Conservation (phyloP, 2,113 vertebrate species). For the Sceloporus undulatus region DNA sequence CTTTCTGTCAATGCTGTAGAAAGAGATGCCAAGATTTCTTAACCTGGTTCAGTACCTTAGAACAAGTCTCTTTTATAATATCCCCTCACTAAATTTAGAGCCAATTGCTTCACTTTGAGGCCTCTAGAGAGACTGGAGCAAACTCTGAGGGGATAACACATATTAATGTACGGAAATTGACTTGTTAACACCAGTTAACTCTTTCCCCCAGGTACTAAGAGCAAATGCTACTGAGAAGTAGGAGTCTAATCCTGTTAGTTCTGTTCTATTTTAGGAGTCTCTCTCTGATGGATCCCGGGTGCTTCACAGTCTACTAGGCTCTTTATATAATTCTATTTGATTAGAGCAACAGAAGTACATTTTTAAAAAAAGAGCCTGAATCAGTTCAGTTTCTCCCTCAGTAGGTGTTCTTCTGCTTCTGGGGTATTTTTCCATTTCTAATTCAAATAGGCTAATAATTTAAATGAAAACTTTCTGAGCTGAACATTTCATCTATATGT, state of each 20-base stretch:
- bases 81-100: neutral
- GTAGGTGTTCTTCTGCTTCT: neutral
- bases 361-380: neutral
- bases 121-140: neutral
- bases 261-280: slow-evolving; percentile 10
- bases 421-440: neutral
- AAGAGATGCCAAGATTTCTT: neutral
- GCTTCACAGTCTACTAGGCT: neutral
- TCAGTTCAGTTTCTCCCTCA: neutral
- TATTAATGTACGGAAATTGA: neutral
- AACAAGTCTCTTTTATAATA: slow-evolving; percentile 1
- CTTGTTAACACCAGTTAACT: slow-evolving; percentile 47
- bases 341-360: slow-evolving; percentile 7
- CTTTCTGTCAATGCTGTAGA: neutral
- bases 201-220: slow-evolving; percentile 4
- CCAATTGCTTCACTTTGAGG: neutral
- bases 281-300: slow-evolving; percentile 11
- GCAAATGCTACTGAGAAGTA: slow-evolving; percentile 30
- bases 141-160: slow-evolving; percentile 18
- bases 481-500: neutral
- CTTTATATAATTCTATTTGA: slow-evolving; percentile 22
- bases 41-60: neutral
- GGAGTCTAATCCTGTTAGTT: slow-evolving; percentile 21
- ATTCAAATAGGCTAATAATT: neutral
- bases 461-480: neutral